These are phyloP conservation scores for Nannobrachium achirus DNA, from an alignment of 2,113 vertebrate genomes.

Conservation along the genomic window DNA sequence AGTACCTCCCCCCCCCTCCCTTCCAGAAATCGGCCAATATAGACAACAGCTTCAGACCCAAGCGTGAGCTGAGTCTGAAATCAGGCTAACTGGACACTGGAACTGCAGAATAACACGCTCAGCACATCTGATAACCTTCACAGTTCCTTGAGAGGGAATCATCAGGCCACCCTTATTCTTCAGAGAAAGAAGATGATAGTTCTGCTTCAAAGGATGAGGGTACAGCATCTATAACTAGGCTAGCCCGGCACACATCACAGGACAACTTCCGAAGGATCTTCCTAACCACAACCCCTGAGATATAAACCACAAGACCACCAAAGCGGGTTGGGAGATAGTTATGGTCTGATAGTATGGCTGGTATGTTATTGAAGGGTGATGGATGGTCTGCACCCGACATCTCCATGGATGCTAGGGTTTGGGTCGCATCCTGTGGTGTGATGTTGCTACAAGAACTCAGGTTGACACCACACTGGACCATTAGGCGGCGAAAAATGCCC, in stretches of 20 bases:
- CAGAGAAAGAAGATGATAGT: no score
- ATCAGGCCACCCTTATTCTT: slow-evolving; percentile 22
- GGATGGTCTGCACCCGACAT: no score
- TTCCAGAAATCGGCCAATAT: no score
- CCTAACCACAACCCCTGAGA: slow-evolving; percentile 1
- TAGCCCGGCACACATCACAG: slow-evolving; percentile 18
- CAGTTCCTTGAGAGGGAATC: slow-evolving; percentile 13
- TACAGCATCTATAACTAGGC: slow-evolving; percentile 3
- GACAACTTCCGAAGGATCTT: slow-evolving; percentile 10
- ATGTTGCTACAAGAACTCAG: not conserved
- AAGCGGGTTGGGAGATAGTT: slow-evolving; percentile 8
- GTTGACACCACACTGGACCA: no score
- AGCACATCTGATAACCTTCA: slow-evolving; percentile 12
- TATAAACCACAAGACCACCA: slow-evolving; percentile 24
- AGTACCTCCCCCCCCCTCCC: no score
- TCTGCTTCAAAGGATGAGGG: slow-evolving; percentile 13
- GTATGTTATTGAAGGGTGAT: not conserved
- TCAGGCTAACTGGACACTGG: no score
- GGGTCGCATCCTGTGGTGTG: no score
- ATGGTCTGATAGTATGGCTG: not conserved
- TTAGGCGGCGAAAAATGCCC: no score
- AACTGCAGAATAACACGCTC: not conserved
- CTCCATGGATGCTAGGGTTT: no score
- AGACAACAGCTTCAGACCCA: no score
- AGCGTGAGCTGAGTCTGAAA: no score